These are phyloP conservation scores for Uropetala carovei DNA, from an alignment of 2,888 invertebrate genomes.

Conservation along the genomic window DNA sequence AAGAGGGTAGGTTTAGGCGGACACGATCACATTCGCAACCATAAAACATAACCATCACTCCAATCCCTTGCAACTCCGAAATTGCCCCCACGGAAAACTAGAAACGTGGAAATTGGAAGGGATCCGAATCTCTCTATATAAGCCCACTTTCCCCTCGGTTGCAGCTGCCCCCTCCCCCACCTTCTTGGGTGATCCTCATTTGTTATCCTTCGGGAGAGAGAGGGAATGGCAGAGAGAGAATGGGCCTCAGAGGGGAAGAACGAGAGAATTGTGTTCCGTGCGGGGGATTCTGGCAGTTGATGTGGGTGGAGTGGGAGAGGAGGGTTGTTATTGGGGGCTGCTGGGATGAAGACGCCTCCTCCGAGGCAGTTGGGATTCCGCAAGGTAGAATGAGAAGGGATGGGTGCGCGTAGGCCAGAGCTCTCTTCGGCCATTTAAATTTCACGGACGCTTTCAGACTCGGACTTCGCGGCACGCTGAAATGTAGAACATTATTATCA, in stretches of 20 bases:
- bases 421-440: too few relatives aligned
- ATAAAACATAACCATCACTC: not conserved
- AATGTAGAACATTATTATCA: too few relatives aligned
- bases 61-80: not conserved
- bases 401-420: too few relatives aligned
- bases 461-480: too few relatives aligned
- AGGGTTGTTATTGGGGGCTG: not conserved
- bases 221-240: not conserved
- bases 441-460: too few relatives aligned
- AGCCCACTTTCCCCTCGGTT: not conserved
- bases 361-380: not conserved
- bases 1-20: not conserved
- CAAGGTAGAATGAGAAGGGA: not conserved
- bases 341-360: not conserved
- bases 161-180: not conserved
- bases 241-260: not conserved
- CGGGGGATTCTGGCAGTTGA: not conserved
- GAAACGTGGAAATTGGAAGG: slow-evolving; percentile 10
- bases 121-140: not conserved
- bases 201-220: slow-evolving; percentile 21
- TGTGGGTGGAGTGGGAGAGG: not conserved
- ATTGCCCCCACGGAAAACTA: not conserved
- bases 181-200: slow-evolving; percentile 24
- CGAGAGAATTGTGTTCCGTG: not conserved
- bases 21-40: not conserved